phyloP scores from a whole-genome alignment of 2,797 vertebrate genomes.

The Melanotaenia pygmaea region DNA sequence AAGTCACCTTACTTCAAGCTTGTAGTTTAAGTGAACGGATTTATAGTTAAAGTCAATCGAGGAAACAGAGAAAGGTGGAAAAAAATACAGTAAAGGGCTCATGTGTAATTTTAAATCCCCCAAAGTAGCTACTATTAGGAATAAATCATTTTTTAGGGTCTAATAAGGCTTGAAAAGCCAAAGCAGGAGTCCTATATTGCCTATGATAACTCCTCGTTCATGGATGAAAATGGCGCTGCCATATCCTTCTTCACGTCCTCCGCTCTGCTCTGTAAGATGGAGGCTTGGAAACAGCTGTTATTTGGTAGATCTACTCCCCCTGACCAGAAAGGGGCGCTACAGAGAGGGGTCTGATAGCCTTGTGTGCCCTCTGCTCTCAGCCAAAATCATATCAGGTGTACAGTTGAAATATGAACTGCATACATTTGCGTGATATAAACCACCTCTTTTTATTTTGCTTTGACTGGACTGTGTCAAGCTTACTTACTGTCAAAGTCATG shows the following conservation, averaged over 20 bases:
- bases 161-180: constrained; percentile 9
- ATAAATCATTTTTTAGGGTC: constrained; percentile 10
- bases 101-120: constrained; percentile 24
- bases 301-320: constrained; percentile 62
- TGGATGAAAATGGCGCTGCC: constrained; percentile 74
- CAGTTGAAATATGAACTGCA: constrained; percentile 27
- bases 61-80: background rate
- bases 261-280: constrained; percentile 74
- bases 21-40: constrained; percentile 41
- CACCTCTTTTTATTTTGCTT: constrained; percentile 33
- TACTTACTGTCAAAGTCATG: constrained; percentile 55
- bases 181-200: constrained; percentile 19
- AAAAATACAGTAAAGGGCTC: background rate
- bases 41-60: constrained; percentile 32
- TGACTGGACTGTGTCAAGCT: constrained; percentile 58
- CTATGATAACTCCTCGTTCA: constrained; percentile 21
- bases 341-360: constrained; percentile 60
- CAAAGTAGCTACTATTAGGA: constrained; percentile 13
- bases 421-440: constrained; percentile 43
- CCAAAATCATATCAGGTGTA: constrained; percentile 21
- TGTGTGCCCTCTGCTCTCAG: constrained; percentile 39
- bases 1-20: constrained; percentile 28
- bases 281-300: constrained; percentile 78
- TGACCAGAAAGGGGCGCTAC: constrained; percentile 78
- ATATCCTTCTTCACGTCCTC: constrained; percentile 59